phyloP scores from a whole-genome alignment of 2,797 vertebrate species.

The Apogon talboti region DNA sequence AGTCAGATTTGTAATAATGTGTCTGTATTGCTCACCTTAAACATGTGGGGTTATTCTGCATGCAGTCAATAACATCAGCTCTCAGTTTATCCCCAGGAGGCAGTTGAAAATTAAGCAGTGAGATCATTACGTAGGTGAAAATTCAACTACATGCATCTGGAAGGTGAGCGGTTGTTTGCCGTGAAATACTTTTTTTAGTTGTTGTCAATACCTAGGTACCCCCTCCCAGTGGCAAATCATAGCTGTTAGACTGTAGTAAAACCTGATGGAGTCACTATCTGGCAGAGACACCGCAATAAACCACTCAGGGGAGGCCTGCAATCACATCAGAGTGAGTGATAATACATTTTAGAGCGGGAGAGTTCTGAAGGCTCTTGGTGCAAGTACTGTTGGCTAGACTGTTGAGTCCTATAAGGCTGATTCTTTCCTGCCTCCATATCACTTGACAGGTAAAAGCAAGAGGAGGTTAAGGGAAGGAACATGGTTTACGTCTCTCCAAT shows the following conservation, averaged over 20 bases:
- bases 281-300: conserved; percentile 40
- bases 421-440: conserved; percentile 49
- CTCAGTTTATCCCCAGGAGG: conserved; percentile 11
- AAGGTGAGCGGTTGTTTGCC: conserved; percentile 31
- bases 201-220: conserved; percentile 23
- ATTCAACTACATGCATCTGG: background rate
- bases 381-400: conserved; percentile 45
- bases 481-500: conserved; percentile 52
- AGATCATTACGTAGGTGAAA: background rate
- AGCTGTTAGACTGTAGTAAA: conserved; percentile 43
- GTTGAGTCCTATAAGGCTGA: conserved; percentile 58
- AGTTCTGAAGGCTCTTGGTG: conserved; percentile 69
- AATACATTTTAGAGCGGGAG: conserved; percentile 50
- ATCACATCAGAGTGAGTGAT: conserved; percentile 58
- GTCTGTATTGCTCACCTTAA: background rate
- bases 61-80: conserved; percentile 2
- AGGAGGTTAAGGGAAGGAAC: conserved; percentile 16
- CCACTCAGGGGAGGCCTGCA: conserved; percentile 37
- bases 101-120: conserved; percentile 18
- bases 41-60: conserved; percentile 18
- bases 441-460: conserved; percentile 65
- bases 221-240: conserved; percentile 26
- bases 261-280: conserved; percentile 22
- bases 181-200: conserved; percentile 28
- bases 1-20: conserved; percentile 9